Conservation (phyloP, 1,140 invertebrate species). For the Acromyrmex charruanus region DNA sequence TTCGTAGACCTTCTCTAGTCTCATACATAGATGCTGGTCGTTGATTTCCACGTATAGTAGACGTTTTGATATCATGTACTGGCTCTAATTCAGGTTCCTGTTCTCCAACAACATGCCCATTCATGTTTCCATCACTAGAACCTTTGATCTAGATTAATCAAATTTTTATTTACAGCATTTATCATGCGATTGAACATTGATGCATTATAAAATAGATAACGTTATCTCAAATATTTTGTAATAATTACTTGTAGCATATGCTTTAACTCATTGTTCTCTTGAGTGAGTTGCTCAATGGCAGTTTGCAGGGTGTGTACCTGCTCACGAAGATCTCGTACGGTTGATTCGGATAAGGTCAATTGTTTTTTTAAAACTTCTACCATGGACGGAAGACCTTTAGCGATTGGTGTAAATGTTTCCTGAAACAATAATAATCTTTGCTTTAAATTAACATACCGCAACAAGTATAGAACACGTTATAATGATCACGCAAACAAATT, state of each 20-base stretch:
- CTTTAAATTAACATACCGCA: neutral
- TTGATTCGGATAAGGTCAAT: constrained; percentile 83
- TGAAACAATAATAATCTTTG: constrained; percentile 69
- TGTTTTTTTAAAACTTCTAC: constrained; percentile 85
- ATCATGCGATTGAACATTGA: neutral
- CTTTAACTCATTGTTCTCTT: constrained; percentile 91
- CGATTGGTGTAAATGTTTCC: constrained; percentile 79
- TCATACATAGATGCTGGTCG: constrained; percentile 95
- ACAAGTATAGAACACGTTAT: constrained; percentile 41
- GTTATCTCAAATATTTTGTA: neutral
- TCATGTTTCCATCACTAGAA: constrained; percentile 78
- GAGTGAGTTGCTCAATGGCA: constrained; percentile 89
- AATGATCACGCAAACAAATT: constrained; percentile 58
- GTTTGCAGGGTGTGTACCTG: constrained; percentile 88
- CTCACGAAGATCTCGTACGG: constrained; percentile 88
- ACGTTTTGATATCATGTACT: constrained; percentile 81
- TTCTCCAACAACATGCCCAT: constrained; percentile 81
- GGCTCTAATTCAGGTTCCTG: constrained; percentile 82
- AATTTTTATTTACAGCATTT: constrained; percentile 35
- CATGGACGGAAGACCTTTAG: constrained; percentile 81
- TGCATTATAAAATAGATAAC: constrained; percentile 5
- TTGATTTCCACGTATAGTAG: constrained; percentile 85
- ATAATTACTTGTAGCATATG: constrained; percentile 82
- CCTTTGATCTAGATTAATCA: constrained; percentile 54
- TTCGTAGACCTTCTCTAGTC: constrained; percentile 90